Evolutionary conservation across 1,140 invertebrate genomes (phyloP), one percentile per base, ranked within the genome.

Genomic region (Magallana ariakensis): DNA sequence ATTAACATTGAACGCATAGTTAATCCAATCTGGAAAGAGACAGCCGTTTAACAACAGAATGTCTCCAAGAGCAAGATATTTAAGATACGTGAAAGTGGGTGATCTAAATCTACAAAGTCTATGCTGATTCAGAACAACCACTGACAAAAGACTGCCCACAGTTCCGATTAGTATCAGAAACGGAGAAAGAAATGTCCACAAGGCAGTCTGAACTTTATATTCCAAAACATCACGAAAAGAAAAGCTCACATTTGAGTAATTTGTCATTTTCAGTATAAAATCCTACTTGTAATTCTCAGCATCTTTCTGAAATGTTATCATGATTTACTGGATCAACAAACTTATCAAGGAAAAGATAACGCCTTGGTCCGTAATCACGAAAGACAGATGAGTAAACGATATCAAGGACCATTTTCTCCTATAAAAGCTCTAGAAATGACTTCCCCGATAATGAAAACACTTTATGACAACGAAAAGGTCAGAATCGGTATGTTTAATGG

Each of bases 11-110:
- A 91, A 90, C 5, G 88, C 85, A 58, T 87, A 56, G 9, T 88
- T 60, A 15, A 93, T 83, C 92, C 91, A 93, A 53, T 7, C 87
- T 90, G 85, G 92, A 93, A 16, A 93, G 75, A 7, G 90, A 89
- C 66, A 75, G 11, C 66, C 66, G 66, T 75, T 75, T 13, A 75
- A 26, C 9, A 75, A 10, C 19, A 88, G 86, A 8, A 92, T 58
- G 80, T 93, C 92, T 5, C 87, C 89, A 54, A 91, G 13, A 10
- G 91, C 90, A 11, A 93, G 70, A 33, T 90, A 85, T 7, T 88
- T 85, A 26, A 93, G 84, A 80, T 92, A 93, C 26, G 92, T 90
- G 89, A 92, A 91, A 13, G 92, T 91, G 9, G 66, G 33, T 9
- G 66, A 75, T 75, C 90, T 92, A 8, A 88, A 86, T 10, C 54